These are phyloP conservation scores for Desmodus rotundus DNA, from an alignment of 2,113 vertebrate species.

Conservation along the genomic window DNA sequence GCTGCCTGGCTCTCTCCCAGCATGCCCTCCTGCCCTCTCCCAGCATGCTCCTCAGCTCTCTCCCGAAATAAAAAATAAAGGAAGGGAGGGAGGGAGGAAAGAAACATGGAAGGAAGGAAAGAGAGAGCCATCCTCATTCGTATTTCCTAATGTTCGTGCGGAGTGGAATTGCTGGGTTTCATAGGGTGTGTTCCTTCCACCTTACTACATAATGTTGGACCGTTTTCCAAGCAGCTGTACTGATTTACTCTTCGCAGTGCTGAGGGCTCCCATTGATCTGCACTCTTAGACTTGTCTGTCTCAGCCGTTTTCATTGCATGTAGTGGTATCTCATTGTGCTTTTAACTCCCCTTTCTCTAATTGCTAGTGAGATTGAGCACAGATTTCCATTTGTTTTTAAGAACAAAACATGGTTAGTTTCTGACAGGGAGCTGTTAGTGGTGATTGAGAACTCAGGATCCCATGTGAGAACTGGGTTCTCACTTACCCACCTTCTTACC, in stretches of 20 bases:
- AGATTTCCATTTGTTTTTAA: neutral
- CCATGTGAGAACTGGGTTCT: neutral
- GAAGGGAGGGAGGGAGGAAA: no score
- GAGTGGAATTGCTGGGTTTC: neutral
- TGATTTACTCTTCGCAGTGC: neutral
- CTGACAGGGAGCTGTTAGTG: neutral
- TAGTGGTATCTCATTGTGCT: neutral
- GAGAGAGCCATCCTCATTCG: neutral
- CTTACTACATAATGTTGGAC: neutral
- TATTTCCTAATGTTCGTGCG: neutral
- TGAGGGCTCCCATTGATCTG: neutral
- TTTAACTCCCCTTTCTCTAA: neutral
- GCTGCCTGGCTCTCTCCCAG: neutral
- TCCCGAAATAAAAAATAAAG: neutral
- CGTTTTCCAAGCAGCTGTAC: neutral
- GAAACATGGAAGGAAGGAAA: no score
- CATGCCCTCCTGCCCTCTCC: neutral
- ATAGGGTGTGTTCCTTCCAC: neutral
- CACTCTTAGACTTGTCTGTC: neutral
- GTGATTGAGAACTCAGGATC: neutral
- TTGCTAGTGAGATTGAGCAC: neutral
- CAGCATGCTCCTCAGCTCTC: neutral
- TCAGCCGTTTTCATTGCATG: neutral
- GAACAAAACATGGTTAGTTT: neutral
- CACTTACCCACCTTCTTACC: neutral